phyloP scores from a whole-genome alignment of 2,888 invertebrate genomes.

The Epistrophella euchroma region DNA sequence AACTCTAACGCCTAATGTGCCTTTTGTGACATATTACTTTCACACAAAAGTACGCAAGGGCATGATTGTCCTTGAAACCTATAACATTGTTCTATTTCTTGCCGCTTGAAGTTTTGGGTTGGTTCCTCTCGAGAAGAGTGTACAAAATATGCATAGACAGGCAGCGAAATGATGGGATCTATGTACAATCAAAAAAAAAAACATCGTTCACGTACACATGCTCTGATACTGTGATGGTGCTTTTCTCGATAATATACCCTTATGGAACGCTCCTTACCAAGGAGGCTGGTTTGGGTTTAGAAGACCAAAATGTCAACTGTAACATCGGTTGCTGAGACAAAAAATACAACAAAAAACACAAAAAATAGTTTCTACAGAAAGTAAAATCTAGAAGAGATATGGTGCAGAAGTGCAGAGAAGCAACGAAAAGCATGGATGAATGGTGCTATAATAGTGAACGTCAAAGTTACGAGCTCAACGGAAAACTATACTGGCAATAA shows the following conservation, averaged over 20 bases:
- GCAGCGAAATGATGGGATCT: constrained; percentile 61
- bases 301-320: constrained; percentile 64
- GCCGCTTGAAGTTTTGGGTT: constrained; percentile 35
- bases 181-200: constrained; percentile 32
- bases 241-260: constrained; percentile 53
- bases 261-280: constrained; percentile 41
- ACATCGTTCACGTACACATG: constrained; percentile 21
- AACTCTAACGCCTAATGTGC: neutral
- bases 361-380: constrained; percentile 11
- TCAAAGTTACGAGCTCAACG: constrained; percentile 65
- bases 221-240: constrained; percentile 34
- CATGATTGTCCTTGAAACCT: constrained; percentile 68
- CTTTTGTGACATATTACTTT: constrained; percentile 36
- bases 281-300: constrained; percentile 21
- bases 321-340: constrained; percentile 72
- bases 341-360: constrained; percentile 11
- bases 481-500: constrained; percentile 35
- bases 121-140: constrained; percentile 30
- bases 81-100: constrained; percentile 46
- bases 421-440: constrained; percentile 57
- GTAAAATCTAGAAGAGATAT: constrained; percentile 53
- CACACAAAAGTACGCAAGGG: constrained; percentile 48
- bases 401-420: constrained; percentile 47
- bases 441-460: constrained; percentile 68
- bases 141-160: constrained; percentile 70